phyloP scores from a whole-genome alignment of 2,797 vertebrate species.

The Oreortyx pictus region DNA sequence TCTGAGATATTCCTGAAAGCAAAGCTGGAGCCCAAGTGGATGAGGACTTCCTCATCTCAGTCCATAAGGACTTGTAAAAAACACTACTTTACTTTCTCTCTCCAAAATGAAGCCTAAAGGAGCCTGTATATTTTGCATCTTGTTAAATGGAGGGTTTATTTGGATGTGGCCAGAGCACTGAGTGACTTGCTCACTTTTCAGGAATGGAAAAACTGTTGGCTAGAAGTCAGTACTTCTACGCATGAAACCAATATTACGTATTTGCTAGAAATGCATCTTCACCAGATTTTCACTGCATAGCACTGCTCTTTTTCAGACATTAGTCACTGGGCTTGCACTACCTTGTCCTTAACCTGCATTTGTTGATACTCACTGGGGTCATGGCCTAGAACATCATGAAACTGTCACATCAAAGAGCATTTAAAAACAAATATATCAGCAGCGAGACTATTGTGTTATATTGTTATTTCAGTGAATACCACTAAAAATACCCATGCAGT shows the following conservation, averaged over 20 bases:
- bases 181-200: background rate
- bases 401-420: background rate
- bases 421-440: background rate
- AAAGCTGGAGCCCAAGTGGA: background rate
- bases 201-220: background rate
- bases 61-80: background rate
- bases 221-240: background rate
- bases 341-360: background rate
- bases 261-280: fast-evolving
- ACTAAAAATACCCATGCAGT: background rate
- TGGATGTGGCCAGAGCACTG: background rate
- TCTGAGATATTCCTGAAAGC: background rate
- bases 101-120: background rate
- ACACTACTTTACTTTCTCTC: background rate
- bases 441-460: background rate
- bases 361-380: background rate
- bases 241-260: background rate
- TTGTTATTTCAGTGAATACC: background rate
- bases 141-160: background rate
- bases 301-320: background rate
- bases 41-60: background rate
- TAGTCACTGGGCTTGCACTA: background rate
- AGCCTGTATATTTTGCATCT: background rate
- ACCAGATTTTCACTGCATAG: background rate
- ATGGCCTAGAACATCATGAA: background rate